Evolutionary conservation across 2,797 vertebrate genomes (phyloP).

Genomic region (Triplophysa bombifrons): DNA sequence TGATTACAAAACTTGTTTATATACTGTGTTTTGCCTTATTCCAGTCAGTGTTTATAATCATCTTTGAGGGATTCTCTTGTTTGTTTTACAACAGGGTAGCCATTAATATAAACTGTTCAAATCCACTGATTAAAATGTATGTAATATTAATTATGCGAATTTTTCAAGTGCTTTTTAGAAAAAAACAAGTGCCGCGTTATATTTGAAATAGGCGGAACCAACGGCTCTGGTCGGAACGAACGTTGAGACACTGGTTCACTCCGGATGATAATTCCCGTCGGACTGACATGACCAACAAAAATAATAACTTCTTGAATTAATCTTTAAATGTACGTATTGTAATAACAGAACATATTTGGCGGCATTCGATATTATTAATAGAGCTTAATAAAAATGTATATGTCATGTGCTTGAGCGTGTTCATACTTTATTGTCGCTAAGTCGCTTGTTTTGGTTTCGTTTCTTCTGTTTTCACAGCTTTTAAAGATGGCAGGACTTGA

Average conservation of each 20-base stretch:
- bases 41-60: too few relatives aligned
- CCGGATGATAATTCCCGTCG: conserved; percentile 16
- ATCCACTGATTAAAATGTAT: neutral
- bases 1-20: too few relatives aligned
- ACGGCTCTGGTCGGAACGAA: neutral
- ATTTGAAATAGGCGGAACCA: conserved; percentile 1
- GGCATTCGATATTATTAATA: neutral
- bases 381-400: neutral
- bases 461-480: conserved; percentile 16
- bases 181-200: neutral
- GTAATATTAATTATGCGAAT: neutral
- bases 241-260: neutral
- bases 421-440: neutral
- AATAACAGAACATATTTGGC: neutral
- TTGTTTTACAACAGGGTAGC: neutral
- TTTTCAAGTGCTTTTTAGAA: neutral
- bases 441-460: conserved; percentile 54
- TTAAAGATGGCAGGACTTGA: conserved; percentile 76
- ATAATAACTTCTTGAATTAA: neutral
- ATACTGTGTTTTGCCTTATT: too few relatives aligned
- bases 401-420: neutral
- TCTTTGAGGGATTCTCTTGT: too few relatives aligned
- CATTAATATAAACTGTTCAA: neutral
- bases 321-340: neutral
- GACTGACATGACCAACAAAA: conserved; percentile 23